Conservation (phyloP, 2,113 vertebrate species). For the Gymnocephalus cernua region DNA sequence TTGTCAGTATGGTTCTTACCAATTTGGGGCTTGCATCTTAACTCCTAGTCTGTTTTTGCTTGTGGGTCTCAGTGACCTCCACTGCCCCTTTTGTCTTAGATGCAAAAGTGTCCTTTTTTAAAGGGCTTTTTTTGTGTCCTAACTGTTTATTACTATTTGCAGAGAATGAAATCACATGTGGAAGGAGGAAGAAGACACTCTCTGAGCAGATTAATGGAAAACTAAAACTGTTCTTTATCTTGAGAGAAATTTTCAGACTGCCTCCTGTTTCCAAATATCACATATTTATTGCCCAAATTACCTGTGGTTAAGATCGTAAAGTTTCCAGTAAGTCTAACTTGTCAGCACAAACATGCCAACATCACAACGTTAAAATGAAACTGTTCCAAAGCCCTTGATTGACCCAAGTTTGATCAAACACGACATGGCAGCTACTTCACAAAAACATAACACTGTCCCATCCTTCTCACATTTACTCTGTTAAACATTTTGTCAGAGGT, state of each 20-base stretch:
- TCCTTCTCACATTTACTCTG: constrained; percentile 56
- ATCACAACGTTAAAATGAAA: background rate
- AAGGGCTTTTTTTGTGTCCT: constrained; percentile 20
- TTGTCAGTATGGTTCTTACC: background rate
- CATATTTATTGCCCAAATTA: constrained; percentile 5
- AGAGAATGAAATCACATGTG: background rate
- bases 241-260: background rate
- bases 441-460: constrained; percentile 14
- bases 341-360: constrained; percentile 12
- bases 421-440: constrained; percentile 49
- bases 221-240: background rate
- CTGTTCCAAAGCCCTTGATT: constrained; percentile 20
- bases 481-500: constrained; percentile 44
- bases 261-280: constrained; percentile 13
- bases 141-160: background rate
- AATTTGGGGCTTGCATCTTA: background rate
- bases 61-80: background rate
- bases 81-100: constrained; percentile 8
- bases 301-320: constrained; percentile 18
- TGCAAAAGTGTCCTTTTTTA: constrained; percentile 39
- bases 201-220: background rate
- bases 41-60: background rate
- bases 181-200: background rate
- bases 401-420: constrained; percentile 55
- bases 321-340: constrained; percentile 1